These are phyloP conservation scores for Epinephelus fuscoguttatus DNA, from an alignment of 2,113 vertebrate species.

Conservation along the genomic window DNA sequence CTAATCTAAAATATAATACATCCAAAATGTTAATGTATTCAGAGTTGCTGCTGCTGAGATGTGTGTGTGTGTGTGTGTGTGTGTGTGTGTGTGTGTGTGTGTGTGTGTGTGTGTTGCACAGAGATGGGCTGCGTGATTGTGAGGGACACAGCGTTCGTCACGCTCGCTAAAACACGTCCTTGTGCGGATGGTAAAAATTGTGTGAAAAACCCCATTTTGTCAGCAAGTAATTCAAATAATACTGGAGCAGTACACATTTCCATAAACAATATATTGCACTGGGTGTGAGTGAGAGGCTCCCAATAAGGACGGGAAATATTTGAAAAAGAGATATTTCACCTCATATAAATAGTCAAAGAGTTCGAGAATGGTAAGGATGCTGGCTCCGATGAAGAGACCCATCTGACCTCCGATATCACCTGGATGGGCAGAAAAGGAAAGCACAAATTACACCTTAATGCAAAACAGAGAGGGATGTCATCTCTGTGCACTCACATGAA, in stretches of 20 bases:
- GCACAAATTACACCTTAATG: background rate
- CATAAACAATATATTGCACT: background rate
- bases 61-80: slow-evolving; percentile 25
- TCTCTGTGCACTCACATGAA: background rate
- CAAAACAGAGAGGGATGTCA: background rate
- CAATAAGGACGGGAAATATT: background rate
- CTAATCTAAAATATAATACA: slow-evolving; percentile 68
- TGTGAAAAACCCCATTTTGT: slow-evolving; percentile 23
- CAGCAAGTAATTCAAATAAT: background rate
- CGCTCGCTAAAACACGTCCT: slow-evolving; percentile 21
- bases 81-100: slow-evolving; percentile 35
- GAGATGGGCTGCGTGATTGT: slow-evolving; percentile 26
- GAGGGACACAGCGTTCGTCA: slow-evolving; percentile 34
- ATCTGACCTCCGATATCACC: slow-evolving; percentile 99
- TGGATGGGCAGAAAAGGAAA: slow-evolving; percentile 60
- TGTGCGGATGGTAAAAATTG: slow-evolving; percentile 14
- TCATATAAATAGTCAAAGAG: slow-evolving; percentile 98
- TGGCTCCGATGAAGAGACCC: slow-evolving; percentile 98
- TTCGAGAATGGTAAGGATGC: slow-evolving; percentile 96
- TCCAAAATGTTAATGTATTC: slow-evolving; percentile 78
- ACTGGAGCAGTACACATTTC: background rate
- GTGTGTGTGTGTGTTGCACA: slow-evolving; percentile 14
- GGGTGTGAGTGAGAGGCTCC: background rate
- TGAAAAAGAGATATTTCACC: slow-evolving; percentile 80
- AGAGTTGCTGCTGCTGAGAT: slow-evolving; percentile 30